Conservation (phyloP, 2,888 invertebrate genomes). For the Orthonychiurus folsomi region DNA sequence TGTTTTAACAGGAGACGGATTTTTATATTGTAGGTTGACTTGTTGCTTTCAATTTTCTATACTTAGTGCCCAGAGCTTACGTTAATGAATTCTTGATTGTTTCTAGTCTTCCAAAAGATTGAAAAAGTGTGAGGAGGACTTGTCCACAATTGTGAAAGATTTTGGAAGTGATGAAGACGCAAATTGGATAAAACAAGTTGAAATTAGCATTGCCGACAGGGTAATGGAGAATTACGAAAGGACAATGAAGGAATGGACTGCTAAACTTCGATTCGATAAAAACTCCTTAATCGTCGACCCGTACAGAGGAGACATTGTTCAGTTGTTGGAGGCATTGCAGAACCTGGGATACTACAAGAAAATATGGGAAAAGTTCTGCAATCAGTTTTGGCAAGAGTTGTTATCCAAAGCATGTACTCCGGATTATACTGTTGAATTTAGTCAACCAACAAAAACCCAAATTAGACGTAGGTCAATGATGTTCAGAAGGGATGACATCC, state of each 20-base stretch:
- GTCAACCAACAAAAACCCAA: slow-evolving; percentile 3
- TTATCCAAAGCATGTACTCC: slow-evolving; percentile 28
- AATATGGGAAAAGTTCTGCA: slow-evolving; percentile 26
- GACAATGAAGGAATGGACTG: slow-evolving; percentile 26
- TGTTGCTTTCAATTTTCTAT: too few species aligned
- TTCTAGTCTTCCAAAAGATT: slow-evolving; percentile 27
- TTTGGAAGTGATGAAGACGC: slow-evolving; percentile 22
- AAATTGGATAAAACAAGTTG: slow-evolving; percentile 27
- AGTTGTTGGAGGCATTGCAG: slow-evolving; percentile 24
- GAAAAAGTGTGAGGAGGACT: slow-evolving; percentile 15
- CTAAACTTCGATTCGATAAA: slow-evolving; percentile 29
- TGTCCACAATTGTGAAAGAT: slow-evolving; percentile 8
- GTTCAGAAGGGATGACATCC: background rate
- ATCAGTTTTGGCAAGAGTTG: slow-evolving; percentile 32
- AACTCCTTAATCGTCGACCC: slow-evolving; percentile 25
- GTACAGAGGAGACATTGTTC: slow-evolving; percentile 16
- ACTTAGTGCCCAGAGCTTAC: too few species aligned
- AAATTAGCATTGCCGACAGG: slow-evolving; percentile 17
- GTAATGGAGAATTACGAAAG: slow-evolving; percentile 21
- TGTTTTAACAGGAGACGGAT: too few species aligned
- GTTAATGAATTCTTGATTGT: slow-evolving; percentile 13
- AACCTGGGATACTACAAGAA: slow-evolving; percentile 23
- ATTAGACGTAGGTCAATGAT: background rate
- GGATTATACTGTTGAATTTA: slow-evolving; percentile 23
- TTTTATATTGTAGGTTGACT: too few species aligned